A percentile compares a stretch with the other conserved stretches of the same genome.
Evolutionary conservation across 2,888 invertebrate species (phyloP).

Genomic region (Scaptodrosophila latifasciaeformis): DNA sequence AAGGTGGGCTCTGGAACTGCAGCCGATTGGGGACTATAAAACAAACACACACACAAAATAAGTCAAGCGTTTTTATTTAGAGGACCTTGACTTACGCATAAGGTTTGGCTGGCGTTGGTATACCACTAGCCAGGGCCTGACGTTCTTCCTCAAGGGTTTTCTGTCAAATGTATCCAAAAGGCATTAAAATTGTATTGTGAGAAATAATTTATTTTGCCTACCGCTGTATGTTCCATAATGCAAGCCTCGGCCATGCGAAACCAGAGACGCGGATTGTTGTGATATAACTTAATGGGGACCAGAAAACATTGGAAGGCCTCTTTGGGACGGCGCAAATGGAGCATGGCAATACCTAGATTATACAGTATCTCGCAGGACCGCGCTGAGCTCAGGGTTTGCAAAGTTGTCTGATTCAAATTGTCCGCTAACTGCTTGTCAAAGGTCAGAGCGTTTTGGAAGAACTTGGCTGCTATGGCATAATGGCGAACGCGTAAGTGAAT

Average conservation of each 20-base stretch:
- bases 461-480: constrained; percentile 74
- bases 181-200: constrained; percentile 10
- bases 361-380: constrained; percentile 74
- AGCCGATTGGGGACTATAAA: constrained; percentile 79
- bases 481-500: constrained; percentile 75
- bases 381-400: constrained; percentile 71
- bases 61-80: constrained; percentile 6
- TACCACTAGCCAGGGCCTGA: constrained; percentile 23
- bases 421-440: constrained; percentile 71
- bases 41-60: neutral
- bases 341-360: constrained; percentile 80
- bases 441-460: constrained; percentile 74
- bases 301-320: constrained; percentile 94
- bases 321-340: constrained; percentile 86
- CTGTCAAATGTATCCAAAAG: constrained; percentile 19
- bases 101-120: constrained; percentile 23
- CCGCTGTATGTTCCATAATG: constrained; percentile 80
- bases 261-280: constrained; percentile 93
- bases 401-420: constrained; percentile 57
- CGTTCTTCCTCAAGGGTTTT: constrained; percentile 43
- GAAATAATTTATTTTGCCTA: constrained; percentile 59
- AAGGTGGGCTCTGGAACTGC: constrained; percentile 91
- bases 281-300: constrained; percentile 88
- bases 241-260: constrained; percentile 94
- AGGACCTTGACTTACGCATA: constrained; percentile 70